A percentile compares a stretch with the other conserved stretches of the same genome.
Evolutionary conservation across 2,113 vertebrate genomes (phyloP).

Genomic region (Labrus mixtus): DNA sequence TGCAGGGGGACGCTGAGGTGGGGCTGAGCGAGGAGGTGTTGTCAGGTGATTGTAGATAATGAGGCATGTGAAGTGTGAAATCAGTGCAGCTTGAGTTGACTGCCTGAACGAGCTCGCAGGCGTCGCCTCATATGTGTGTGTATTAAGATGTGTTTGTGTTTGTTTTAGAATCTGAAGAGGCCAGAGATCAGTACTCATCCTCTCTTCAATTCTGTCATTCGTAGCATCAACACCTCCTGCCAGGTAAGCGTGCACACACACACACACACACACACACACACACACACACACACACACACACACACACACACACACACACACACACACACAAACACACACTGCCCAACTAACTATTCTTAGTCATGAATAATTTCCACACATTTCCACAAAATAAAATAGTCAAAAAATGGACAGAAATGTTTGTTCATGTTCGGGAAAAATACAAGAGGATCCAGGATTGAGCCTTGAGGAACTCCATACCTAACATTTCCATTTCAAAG

Average conservation of each 20-base stretch:
- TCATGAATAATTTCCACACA: no score
- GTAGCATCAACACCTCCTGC: slow-evolving; percentile 46
- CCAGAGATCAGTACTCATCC: slow-evolving; percentile 1
- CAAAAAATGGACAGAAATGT: no score
- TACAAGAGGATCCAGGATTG: not conserved
- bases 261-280: not conserved
- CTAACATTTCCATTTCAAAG: no score
- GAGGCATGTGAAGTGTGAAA: no score
- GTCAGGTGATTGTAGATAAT: no score
- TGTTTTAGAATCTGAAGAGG: slow-evolving; percentile 54
- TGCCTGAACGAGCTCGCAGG: no score
- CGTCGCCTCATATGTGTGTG: no score
- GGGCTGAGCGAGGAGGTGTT: no score
- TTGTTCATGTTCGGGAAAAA: not conserved
- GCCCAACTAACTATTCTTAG: no score
- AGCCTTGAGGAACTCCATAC: not conserved
- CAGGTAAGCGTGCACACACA: slow-evolving; percentile 47
- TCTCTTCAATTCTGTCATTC: slow-evolving; percentile 47
- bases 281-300: not conserved
- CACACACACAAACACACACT: not conserved
- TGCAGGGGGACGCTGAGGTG: no score
- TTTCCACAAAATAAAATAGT: no score
- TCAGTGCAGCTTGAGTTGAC: no score
- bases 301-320: not conserved
- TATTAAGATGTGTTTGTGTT: not conserved